These are phyloP conservation scores for Pyxicephalus adspersus DNA, from an alignment of 2,113 vertebrate species.

Conservation along the genomic window DNA sequence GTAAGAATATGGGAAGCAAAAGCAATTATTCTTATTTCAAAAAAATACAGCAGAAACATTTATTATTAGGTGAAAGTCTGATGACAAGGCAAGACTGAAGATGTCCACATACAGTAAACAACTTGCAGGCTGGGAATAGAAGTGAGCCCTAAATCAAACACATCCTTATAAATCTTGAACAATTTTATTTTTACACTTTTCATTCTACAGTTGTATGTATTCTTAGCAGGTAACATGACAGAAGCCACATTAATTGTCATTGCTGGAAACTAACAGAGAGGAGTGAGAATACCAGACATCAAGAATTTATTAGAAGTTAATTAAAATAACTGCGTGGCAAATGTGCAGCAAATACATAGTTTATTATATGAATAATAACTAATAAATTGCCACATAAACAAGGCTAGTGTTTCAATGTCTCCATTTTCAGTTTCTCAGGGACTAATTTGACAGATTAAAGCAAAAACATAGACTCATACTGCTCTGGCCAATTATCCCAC, in stretches of 20 bases:
- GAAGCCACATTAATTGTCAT: neutral
- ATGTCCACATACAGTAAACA: too few relatives aligned
- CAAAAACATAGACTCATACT: too few relatives aligned
- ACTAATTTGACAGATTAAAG: too few relatives aligned
- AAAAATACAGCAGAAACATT: too few relatives aligned
- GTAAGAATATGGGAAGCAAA: too few relatives aligned
- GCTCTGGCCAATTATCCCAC: too few relatives aligned
- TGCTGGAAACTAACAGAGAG: slow-evolving; percentile 5
- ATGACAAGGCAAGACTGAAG: too few relatives aligned
- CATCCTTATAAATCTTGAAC: too few relatives aligned
- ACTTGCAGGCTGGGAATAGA: too few relatives aligned
- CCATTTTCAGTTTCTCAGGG: neutral
- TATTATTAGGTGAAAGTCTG: too few relatives aligned
- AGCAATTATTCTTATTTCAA: too few relatives aligned
- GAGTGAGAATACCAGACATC: neutral
- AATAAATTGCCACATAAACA: neutral
- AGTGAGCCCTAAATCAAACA: too few relatives aligned
- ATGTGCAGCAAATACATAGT: neutral
- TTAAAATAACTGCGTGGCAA: neutral
- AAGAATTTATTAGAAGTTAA: neutral
- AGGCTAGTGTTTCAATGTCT: neutral
- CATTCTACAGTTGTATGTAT: neutral
- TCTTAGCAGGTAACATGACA: neutral
- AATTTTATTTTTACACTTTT: neutral
- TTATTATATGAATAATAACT: neutral